Percentiles rank a stretch among this genome's conserved stretches.
Evolutionary conservation across 2,113 vertebrate genomes (phyloP).

Genomic region (Hemiprocne comata): DNA sequence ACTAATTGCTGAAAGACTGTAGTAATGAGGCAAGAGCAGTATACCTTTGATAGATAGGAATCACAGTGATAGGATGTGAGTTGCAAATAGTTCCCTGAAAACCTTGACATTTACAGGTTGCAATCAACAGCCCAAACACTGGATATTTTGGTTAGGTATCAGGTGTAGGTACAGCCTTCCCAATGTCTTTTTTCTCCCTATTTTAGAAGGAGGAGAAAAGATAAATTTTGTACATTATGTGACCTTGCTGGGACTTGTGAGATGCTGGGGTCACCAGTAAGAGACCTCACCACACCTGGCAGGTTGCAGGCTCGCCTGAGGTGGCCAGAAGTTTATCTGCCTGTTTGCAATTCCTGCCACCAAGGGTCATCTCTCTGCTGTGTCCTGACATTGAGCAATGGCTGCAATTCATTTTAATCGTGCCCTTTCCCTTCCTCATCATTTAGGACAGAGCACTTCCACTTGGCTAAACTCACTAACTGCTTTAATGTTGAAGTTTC

Average conservation of each 20-base stretch:
- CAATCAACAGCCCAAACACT: neutral
- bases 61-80: neutral
- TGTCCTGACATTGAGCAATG: slow-evolving; percentile 61
- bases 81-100: neutral
- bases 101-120: neutral
- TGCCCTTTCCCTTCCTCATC: slow-evolving; percentile 22
- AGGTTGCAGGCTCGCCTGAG: neutral
- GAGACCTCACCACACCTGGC: neutral
- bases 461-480: slow-evolving; percentile 70
- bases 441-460: slow-evolving; percentile 37
- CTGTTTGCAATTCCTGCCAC: neutral
- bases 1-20: neutral
- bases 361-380: slow-evolving; percentile 24
- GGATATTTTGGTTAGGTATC: neutral
- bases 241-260: neutral
- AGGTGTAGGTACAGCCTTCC: neutral
- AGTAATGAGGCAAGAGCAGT: neutral
- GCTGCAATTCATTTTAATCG: slow-evolving; percentile 41
- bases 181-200: neutral
- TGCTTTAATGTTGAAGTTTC: slow-evolving; percentile 51
- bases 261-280: neutral
- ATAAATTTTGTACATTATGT: neutral
- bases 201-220: neutral
- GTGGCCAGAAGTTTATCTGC: slow-evolving; percentile 47
- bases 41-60: neutral